phyloP scores from a whole-genome alignment of 2,888 invertebrate species.

The Sipha maydis region DNA sequence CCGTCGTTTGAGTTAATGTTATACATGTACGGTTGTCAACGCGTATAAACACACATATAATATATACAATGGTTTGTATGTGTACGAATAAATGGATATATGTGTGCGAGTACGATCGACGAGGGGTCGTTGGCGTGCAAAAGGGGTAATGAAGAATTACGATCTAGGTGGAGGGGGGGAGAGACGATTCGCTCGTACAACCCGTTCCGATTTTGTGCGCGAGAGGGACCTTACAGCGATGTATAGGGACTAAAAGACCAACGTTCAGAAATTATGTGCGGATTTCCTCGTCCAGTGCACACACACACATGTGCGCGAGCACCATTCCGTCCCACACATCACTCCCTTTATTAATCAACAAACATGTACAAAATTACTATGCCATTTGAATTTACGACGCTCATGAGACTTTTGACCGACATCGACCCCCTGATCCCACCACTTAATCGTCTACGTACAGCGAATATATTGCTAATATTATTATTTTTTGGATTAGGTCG shows the following conservation, averaged over 20 bases:
- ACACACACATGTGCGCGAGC: neutral
- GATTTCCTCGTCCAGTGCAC: neutral
- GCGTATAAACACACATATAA: neutral
- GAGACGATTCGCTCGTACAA: neutral
- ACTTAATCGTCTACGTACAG: neutral
- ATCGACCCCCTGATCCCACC: neutral
- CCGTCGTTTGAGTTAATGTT: slow-evolving; percentile 36
- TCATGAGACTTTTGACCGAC: slow-evolving; percentile 55
- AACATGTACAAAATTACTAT: slow-evolving; percentile 28
- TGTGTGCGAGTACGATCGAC: neutral
- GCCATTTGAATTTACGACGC: slow-evolving; percentile 49
- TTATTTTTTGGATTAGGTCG: neutral
- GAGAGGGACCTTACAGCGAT: neutral
- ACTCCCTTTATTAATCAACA: slow-evolving; percentile 29
- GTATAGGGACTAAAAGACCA: neutral
- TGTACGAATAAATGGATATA: neutral
- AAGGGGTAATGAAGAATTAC: slow-evolving; percentile 53
- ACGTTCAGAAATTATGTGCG: slow-evolving; percentile 24
- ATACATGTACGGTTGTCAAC: neutral
- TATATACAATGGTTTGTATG: neutral
- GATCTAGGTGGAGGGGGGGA: neutral
- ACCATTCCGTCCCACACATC: too few relatives aligned
- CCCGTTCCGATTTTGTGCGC: slow-evolving; percentile 21
- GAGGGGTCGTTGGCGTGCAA: neutral
- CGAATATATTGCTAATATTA: neutral